Base-by-base conservation (phyloP, 2,113 vertebrate genomes). In the Benitochromis conjunctus region DNA sequence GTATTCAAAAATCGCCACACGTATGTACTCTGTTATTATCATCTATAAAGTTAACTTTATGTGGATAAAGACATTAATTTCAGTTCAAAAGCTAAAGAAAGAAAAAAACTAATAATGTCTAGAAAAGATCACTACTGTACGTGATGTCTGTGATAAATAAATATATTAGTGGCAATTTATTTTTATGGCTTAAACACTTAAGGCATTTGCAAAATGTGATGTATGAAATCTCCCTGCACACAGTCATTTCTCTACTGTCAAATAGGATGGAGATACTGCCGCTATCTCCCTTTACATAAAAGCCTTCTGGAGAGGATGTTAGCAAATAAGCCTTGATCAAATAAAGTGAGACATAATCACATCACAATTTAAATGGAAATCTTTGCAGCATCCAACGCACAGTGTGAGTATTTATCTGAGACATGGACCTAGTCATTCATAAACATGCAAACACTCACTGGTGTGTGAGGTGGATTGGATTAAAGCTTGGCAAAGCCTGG, bases 311-410 rank as follows among this genome's bases (percentile, higher is more conserved):
- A 91, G 81, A 85, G 7, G 56, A 80, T 81, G 80, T 83, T 81
- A 83, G 71, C 83, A 86, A 91, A 91, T 81, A 77, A 89, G 71
- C 87, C 71, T 77, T n/a, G 38, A 89, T 91, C 79, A 89, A 87
- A 86, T 86, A 80, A 79, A 83, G 46, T 18, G 6, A 86, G 81
- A 81, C 64, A 66, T 81, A 88, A 90, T 85, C 66, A 62, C 66
- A 86, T 84, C 81, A 84, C 31, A 46, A 55, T 92, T 85, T 86
- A 81, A 91, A 90, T 87, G 80, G 34, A 85, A 84, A 74, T 83
- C 80, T 84, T 84, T 58, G 74, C 69, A 29, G 80, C 79, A 79
- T 55, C 51, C 79, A 29, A 81, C 38, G n/a, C 29, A 54, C 79
- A 56, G 34, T 34, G 64, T 64, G 24, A n/a, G 58, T 54, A 41